These are phyloP conservation scores for Hyla sarda DNA, from an alignment of 2,113 vertebrate species.

Conservation along the genomic window DNA sequence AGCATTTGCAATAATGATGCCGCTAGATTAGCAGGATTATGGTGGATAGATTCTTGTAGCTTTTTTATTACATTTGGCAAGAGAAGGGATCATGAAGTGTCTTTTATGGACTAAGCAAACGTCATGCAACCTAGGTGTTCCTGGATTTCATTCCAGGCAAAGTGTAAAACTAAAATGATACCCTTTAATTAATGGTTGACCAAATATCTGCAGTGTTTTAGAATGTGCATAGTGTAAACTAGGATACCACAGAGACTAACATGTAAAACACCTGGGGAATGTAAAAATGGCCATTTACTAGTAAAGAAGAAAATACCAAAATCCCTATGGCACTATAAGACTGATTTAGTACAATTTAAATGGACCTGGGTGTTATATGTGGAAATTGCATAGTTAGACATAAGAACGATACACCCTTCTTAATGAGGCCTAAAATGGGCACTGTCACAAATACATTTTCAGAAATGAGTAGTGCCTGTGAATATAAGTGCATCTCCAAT, in stretches of 20 bases:
- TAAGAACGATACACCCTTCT: too few relatives aligned
- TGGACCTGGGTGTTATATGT: too few relatives aligned
- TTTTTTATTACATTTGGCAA: constrained; percentile 43
- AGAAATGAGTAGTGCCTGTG: too few relatives aligned
- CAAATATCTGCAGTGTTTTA: not conserved
- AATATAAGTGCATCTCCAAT: too few relatives aligned
- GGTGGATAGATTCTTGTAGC: constrained; percentile 36
- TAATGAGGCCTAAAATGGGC: too few relatives aligned
- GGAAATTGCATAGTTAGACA: too few relatives aligned
- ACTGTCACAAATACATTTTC: too few relatives aligned
- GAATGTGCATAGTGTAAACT: not conserved
- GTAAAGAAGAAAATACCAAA: too few relatives aligned
- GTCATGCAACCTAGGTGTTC: constrained; percentile 45
- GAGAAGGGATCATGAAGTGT: constrained; percentile 13
- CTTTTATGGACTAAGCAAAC: constrained; percentile 18
- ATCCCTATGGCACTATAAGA: too few relatives aligned
- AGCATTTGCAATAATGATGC: constrained; percentile 27
- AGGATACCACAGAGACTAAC: not conserved
- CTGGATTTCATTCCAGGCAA: not conserved
- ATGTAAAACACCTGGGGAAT: not conserved
- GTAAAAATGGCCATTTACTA: too few relatives aligned
- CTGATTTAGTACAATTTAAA: too few relatives aligned
- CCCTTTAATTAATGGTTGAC: constrained; percentile 17
- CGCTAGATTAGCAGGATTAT: constrained; percentile 40
- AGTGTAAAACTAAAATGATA: constrained; percentile 6